Evolutionary conservation across 2,888 invertebrate genomes (phyloP).

Genomic region (Leucozona laternaria): DNA sequence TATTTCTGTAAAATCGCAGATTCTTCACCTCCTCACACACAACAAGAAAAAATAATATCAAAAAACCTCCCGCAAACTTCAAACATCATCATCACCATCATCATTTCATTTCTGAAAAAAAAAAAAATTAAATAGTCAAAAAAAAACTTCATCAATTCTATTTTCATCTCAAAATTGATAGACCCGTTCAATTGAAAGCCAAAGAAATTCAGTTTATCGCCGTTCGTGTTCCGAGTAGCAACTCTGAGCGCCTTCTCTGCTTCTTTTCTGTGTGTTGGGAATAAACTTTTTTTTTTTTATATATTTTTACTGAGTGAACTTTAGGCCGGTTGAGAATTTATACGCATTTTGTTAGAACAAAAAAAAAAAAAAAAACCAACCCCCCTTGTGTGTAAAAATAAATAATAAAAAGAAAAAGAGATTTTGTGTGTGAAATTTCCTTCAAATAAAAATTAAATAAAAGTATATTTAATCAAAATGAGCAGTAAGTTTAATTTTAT

Average conservation of each 20-base stretch:
- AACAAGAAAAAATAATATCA: not conserved
- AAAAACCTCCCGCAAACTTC: conserved; percentile 41
- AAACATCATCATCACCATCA: conserved; percentile 21
- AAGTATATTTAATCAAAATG: conserved; percentile 77
- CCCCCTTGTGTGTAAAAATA: conserved; percentile 52
- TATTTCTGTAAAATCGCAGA: not conserved
- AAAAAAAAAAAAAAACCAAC: conserved; percentile 21
- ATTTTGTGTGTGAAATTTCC: conserved; percentile 63
- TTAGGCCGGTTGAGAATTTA: conserved; percentile 59
- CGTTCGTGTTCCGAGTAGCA: conserved; percentile 79
- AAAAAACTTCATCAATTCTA: conserved; percentile 57
- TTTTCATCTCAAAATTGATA: conserved; percentile 64
- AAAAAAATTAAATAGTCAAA: not conserved
- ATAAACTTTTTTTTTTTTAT: conserved; percentile 38
- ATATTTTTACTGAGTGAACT: conserved; percentile 40
- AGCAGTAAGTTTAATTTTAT: conserved; percentile 78
- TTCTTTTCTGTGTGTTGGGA: conserved; percentile 20
- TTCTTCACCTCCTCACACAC: not conserved
- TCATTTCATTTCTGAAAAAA: not conserved
- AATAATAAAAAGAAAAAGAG: conserved; percentile 20
- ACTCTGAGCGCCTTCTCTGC: conserved; percentile 56
- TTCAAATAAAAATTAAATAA: conserved; percentile 57
- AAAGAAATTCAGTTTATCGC: conserved; percentile 78
- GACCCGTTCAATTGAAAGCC: conserved; percentile 37
- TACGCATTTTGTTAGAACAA: conserved; percentile 43